phyloP scores from a whole-genome alignment of 2,888 invertebrate genomes.

The Malthinus flaveolus region DNA sequence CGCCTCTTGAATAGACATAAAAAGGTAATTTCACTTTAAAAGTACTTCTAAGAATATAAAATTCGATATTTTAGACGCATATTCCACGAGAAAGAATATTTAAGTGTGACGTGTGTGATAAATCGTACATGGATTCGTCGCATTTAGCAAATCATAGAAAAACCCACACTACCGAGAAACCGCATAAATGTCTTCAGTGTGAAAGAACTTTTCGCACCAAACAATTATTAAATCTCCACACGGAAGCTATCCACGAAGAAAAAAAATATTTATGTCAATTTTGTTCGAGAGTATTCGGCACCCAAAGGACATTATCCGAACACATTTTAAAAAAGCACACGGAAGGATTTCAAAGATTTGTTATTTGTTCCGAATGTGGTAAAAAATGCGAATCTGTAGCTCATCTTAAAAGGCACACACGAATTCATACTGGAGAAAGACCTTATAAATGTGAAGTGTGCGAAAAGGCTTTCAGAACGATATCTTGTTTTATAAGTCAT shows the following conservation, averaged over 20 bases:
- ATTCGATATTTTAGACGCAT: constrained; percentile 28
- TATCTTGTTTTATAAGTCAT: constrained; percentile 35
- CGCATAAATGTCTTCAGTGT: constrained; percentile 40
- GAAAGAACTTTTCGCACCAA: constrained; percentile 34
- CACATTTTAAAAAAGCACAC: constrained; percentile 36
- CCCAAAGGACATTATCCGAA: constrained; percentile 33
- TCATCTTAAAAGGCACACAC: constrained; percentile 33
- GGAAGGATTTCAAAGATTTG: constrained; percentile 28
- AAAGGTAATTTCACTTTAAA: too few relatives aligned
- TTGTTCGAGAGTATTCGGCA: constrained; percentile 36
- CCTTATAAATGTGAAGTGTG: constrained; percentile 36
- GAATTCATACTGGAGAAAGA: constrained; percentile 36
- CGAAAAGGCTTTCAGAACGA: constrained; percentile 35
- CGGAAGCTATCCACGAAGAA: constrained; percentile 33
- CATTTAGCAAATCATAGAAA: constrained; percentile 38
- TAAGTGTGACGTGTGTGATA: constrained; percentile 35
- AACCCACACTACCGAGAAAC: constrained; percentile 44
- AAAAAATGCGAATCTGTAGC: constrained; percentile 35
- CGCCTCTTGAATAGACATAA: too few relatives aligned
- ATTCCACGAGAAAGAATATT: constrained; percentile 33
- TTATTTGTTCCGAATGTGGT: constrained; percentile 31
- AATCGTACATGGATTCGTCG: too few relatives aligned
- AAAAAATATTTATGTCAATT: constrained; percentile 34
- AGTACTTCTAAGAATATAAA: too few relatives aligned
- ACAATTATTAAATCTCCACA: constrained; percentile 36